Conservation (phyloP, 2,888 invertebrate genomes). For the Phrixothrix hirtus region DNA sequence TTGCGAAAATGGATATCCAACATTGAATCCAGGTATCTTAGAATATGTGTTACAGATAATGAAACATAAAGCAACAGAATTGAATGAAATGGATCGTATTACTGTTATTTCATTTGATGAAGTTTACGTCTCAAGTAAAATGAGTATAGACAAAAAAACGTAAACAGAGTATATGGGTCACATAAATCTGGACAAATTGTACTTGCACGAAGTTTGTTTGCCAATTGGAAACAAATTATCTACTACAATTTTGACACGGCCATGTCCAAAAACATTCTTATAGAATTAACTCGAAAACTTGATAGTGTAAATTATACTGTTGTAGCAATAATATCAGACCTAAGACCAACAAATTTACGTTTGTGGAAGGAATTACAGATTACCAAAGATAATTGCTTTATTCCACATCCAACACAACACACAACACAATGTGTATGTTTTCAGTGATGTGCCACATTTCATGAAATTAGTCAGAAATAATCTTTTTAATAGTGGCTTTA, state of each 20-base stretch:
- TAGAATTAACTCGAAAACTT: background rate
- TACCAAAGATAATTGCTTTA: background rate
- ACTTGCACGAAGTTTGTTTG: background rate
- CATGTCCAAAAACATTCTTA: background rate
- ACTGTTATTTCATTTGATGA: constrained; percentile 1
- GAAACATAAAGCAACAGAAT: constrained; percentile 1
- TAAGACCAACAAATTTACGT: background rate
- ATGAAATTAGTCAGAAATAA: constrained; percentile 2
- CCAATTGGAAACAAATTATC: constrained; percentile 1
- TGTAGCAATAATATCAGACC: background rate
- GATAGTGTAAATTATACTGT: background rate
- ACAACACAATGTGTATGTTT: constrained; percentile 2
- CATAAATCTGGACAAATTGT: background rate
- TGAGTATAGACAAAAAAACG: background rate
- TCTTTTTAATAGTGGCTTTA: background rate
- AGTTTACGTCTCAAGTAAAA: background rate
- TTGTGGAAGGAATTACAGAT: background rate
- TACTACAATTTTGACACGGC: constrained; percentile 1
- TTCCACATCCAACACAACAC: background rate
- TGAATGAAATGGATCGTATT: background rate
- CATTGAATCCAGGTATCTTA: background rate
- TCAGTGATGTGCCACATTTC: constrained; percentile 5
- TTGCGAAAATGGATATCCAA: background rate
- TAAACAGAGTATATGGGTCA: constrained; percentile 1
- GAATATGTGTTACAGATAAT: background rate